A percentile compares a stretch with the other conserved stretches of the same genome.
These are phyloP conservation scores for Furcula furcula DNA, from an alignment of 2,888 invertebrate genomes.

Conservation along the genomic window DNA sequence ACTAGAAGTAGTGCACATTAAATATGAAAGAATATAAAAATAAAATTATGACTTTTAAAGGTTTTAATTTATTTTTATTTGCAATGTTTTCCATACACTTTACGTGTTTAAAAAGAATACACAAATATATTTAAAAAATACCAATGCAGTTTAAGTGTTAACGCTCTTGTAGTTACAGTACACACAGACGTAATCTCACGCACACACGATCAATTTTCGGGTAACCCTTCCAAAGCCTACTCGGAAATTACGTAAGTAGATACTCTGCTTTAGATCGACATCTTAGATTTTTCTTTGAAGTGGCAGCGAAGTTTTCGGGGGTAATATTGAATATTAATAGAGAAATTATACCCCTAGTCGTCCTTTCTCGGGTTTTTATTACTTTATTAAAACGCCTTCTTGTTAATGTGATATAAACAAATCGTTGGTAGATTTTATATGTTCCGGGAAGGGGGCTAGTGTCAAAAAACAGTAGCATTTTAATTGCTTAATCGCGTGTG, in stretches of 20 bases:
- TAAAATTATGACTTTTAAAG: conserved; percentile 6
- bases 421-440: conserved; percentile 64
- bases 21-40: not conserved
- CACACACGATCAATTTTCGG: conserved; percentile 33
- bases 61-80: too few species aligned
- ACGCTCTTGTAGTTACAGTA: conserved; percentile 32
- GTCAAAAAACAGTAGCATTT: conserved; percentile 80
- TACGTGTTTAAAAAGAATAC: too few species aligned
- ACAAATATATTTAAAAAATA: not conserved
- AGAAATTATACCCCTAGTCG: conserved; percentile 67
- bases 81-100: too few species aligned
- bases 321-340: conserved; percentile 82
- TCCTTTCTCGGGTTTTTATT: conserved; percentile 69
- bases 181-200: conserved; percentile 24
- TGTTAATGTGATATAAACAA: conserved; percentile 76
- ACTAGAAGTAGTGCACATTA: not conserved
- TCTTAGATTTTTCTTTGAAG: conserved; percentile 79
- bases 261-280: conserved; percentile 62
- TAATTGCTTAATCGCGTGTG: conserved; percentile 70
- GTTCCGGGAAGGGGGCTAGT: conserved; percentile 67
- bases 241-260: conserved; percentile 67
- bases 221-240: conserved; percentile 62
- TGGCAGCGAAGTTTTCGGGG: conserved; percentile 60
- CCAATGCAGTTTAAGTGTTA: conserved; percentile 26
- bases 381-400: conserved; percentile 72